Percentiles rank a stretch among this genome's conserved stretches.
Evolutionary conservation across 2,888 invertebrate species (phyloP).

Genomic region (Drosophila pseudotakahashii): DNA sequence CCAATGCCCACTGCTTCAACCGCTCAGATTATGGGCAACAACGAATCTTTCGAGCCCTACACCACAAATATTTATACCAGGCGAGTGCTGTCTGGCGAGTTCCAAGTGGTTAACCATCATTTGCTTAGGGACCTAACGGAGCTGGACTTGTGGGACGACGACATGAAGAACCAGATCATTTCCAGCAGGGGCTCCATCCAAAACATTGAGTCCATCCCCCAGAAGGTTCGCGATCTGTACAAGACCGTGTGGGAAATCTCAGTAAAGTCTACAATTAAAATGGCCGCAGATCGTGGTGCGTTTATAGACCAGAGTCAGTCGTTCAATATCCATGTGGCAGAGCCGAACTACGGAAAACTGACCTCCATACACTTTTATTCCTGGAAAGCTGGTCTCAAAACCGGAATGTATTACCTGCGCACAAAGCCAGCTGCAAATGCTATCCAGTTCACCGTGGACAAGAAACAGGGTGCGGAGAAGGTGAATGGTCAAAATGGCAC

Average conservation of each 20-base stretch:
- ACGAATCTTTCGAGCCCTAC: slow-evolving; percentile 99
- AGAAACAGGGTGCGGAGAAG: slow-evolving; percentile 86
- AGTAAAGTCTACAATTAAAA: slow-evolving; percentile 95
- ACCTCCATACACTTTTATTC: slow-evolving; percentile 99
- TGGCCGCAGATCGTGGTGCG: slow-evolving; percentile 99
- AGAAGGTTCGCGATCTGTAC: slow-evolving; percentile 93
- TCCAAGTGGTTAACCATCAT: slow-evolving; percentile 98
- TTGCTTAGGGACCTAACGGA: slow-evolving; percentile 96
- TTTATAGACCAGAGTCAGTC: slow-evolving; percentile 99
- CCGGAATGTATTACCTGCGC: slow-evolving; percentile 99
- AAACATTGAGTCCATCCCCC: slow-evolving; percentile 93
- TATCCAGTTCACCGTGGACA: slow-evolving; percentile 99
- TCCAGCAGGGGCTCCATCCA: slow-evolving; percentile 96
- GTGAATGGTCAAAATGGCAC: slow-evolving; percentile 46
- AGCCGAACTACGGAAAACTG: slow-evolving; percentile 96
- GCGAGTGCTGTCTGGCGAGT: slow-evolving; percentile 97
- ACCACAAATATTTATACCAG: slow-evolving; percentile 98
- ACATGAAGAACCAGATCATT: slow-evolving; percentile 97
- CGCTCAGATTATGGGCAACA: slow-evolving; percentile 99
- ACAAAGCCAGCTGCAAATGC: slow-evolving; percentile 98
- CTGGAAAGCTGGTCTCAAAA: slow-evolving; percentile 98
- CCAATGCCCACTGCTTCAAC: slow-evolving; percentile 99
- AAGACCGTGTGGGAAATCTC: slow-evolving; percentile 99
- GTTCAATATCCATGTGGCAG: slow-evolving; percentile 98
- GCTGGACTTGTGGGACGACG: slow-evolving; percentile 95